Base-by-base conservation (phyloP, 2,888 invertebrate genomes). In the Amphipoea lucens region DNA sequence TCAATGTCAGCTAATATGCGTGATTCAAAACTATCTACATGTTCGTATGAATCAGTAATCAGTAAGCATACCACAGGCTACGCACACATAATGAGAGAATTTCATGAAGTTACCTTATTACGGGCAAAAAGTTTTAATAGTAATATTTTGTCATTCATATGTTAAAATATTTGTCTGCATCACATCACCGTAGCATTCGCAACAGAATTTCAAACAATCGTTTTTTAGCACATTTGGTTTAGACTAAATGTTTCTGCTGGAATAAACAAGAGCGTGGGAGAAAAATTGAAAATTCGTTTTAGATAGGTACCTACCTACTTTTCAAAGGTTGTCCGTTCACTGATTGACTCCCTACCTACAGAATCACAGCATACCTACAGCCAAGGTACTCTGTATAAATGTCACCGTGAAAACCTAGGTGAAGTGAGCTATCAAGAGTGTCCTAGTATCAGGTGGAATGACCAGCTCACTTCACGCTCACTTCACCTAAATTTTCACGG, bases 211-310 rank as follows among this genome's bases (percentile, higher is more conserved):
- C 81, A 75, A 83, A 88, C 89, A 89, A 88, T 90, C 90, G 86
- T 90, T 93, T 93, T 92, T 91, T 89, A 90, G 85, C 84, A 79
- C 76, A 68, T 80, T 88, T 88, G 87, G 84, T 89, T 89, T 86
- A 71, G 82, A 85, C 81, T 82, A 74, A 74, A 81, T 81, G 67
- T 73, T 79, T 67, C 45, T 78, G 66, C 45, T 78, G 62, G 62
- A 71, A 69, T 57, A 57, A 76, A 82, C 66, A 83, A 12, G 23
- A 76, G n/a, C 48, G 69, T 76, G 60, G 65, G 73, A 57, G 72
- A 76, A 76, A 81, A 79, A 68, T 67, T 42, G 14, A 74, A 79
- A 81, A 85, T 79, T 83, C 11, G 68, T 81, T 78, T 72, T 20
- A 68, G 48, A 72, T 51, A 69, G 11, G 29, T 29, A 29, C 1